Evolutionary conservation across 2,888 invertebrate species (phyloP).

Genomic region (Eristalinus aeneus): DNA sequence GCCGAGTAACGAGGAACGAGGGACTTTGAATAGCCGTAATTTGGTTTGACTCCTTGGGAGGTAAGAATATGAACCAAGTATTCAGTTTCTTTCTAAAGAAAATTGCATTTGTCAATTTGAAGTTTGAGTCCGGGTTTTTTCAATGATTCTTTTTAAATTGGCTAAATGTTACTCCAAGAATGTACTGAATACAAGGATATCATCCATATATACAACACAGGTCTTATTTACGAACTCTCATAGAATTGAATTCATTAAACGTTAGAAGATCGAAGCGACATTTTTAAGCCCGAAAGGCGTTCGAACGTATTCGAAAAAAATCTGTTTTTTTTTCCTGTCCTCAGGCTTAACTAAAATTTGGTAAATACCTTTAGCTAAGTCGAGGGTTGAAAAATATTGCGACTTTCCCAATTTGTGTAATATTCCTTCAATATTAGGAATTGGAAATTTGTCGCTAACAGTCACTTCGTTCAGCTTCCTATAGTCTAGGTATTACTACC

Average conservation of each 20-base stretch:
- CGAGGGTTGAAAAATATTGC: background rate
- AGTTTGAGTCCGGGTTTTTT: background rate
- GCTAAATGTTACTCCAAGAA: no score
- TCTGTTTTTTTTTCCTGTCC: background rate
- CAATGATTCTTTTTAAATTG: no score
- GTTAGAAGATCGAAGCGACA: background rate
- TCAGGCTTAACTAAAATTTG: conserved; percentile 4
- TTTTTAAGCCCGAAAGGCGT: background rate
- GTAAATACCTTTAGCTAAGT: background rate
- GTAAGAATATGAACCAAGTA: conserved; percentile 72
- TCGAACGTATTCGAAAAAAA: background rate
- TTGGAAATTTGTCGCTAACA: conserved; percentile 3
- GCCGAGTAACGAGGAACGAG: background rate
- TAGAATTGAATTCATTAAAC: no score
- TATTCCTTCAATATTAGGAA: background rate
- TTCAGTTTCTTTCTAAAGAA: conserved; percentile 26
- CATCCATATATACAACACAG: no score
- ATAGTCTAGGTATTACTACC: conserved; percentile 14
- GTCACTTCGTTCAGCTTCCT: conserved; percentile 10
- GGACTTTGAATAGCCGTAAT: conserved; percentile 18
- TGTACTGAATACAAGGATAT: no score
- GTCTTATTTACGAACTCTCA: no score
- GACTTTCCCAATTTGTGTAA: background rate
- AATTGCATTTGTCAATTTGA: background rate
- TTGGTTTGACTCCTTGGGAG: conserved; percentile 15